Percentiles rank a stretch among this genome's conserved stretches.
Conservation (phyloP, 2,797 vertebrate species). For the Lacerta bilineata region DNA sequence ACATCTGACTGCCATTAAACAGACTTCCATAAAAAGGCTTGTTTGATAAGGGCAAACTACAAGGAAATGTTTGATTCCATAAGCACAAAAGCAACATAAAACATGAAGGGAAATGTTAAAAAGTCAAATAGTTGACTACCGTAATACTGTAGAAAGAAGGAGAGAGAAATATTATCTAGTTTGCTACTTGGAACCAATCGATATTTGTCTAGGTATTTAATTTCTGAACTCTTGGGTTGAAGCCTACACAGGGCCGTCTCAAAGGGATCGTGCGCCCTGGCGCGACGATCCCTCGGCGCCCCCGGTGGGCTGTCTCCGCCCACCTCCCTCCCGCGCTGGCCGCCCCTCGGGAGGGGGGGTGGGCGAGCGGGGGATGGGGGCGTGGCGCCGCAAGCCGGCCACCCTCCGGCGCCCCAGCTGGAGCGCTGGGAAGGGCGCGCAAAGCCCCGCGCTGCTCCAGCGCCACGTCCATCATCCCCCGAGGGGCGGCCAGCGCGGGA, state of each 20-base stretch:
- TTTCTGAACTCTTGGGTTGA: not conserved
- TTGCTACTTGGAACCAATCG: not conserved
- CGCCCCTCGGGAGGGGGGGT: no score
- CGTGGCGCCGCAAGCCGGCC: no score
- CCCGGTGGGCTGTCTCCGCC: no score
- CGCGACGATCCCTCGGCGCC: no score
- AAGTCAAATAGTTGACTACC: slow-evolving; percentile 12
- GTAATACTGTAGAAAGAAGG: slow-evolving; percentile 2
- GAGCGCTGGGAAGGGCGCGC: no score
- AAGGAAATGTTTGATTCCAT: slow-evolving; percentile 55
- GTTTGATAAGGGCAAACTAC: slow-evolving; percentile 60
- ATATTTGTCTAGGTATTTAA: slow-evolving; percentile 7
- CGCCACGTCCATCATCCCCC: no score
- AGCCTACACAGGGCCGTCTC: not conserved
- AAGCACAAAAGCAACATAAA: slow-evolving; percentile 48
- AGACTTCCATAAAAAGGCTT: slow-evolving; percentile 48
- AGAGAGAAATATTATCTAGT: slow-evolving; percentile 5
- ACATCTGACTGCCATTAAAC: slow-evolving; percentile 66
- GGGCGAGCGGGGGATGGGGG: no score
- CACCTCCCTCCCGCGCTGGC: no score
- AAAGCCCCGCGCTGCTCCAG: no score
- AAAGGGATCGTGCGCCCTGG: no score
- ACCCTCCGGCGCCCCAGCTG: no score
- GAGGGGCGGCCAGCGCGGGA: no score
- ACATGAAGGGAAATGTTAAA: slow-evolving; percentile 42